Evolutionary conservation across 2,113 vertebrate genomes (phyloP).

Genomic region (Ploceus nigricollis): DNA sequence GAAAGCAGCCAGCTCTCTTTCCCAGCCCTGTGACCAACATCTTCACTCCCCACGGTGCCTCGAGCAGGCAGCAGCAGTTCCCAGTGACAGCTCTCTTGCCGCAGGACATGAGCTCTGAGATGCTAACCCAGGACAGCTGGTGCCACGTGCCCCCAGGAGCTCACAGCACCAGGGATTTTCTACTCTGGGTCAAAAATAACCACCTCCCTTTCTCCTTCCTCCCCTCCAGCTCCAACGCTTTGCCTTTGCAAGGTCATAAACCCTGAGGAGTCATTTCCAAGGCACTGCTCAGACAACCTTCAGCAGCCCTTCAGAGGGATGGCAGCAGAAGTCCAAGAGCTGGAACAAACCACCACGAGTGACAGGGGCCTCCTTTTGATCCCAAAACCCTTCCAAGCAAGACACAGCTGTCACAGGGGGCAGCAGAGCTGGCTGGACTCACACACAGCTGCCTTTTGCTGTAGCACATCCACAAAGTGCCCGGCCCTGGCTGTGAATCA

Average conservation of each 20-base stretch:
- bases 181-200: not conserved
- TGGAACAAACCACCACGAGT: not conserved
- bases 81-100: not conserved
- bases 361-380: not conserved
- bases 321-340: not conserved
- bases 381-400: not conserved
- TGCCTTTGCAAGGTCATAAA: accelerated
- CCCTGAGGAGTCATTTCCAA: not conserved
- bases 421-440: not conserved
- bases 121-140: not conserved
- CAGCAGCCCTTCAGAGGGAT: not conserved
- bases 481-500: not conserved
- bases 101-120: not conserved
- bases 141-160: not conserved
- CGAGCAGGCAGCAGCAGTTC: not conserved
- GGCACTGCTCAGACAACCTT: not conserved
- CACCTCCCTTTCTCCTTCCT: not conserved
- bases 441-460: not conserved
- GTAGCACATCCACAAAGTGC: not conserved
- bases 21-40: not conserved
- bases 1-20: not conserved
- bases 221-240: not conserved
- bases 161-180: not conserved
- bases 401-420: not conserved
- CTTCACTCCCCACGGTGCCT: not conserved